These are phyloP conservation scores for Lumbricus terrestris DNA, from an alignment of 2,888 invertebrate species.

Conservation along the genomic window DNA sequence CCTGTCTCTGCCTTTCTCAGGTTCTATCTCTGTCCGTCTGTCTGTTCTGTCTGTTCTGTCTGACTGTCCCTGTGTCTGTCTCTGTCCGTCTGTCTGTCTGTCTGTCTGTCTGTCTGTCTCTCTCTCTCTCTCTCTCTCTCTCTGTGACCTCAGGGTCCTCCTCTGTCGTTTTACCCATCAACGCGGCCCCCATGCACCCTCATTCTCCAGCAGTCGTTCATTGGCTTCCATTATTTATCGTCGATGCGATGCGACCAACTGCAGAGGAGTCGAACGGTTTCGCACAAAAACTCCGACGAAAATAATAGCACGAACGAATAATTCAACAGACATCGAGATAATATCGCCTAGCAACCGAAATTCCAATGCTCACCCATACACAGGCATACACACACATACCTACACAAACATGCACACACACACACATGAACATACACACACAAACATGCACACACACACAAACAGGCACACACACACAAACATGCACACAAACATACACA, in stretches of 20 bases:
- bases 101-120: slow-evolving; percentile 6
- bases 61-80: neutral
- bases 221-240: neutral
- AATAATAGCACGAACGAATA: neutral
- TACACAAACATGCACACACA: neutral
- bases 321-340: neutral
- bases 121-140: slow-evolving; percentile 22
- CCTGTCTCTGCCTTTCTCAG: neutral
- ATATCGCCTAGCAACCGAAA: neutral
- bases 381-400: neutral
- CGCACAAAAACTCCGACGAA: neutral
- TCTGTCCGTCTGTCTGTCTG: neutral
- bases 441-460: no score
- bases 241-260: neutral
- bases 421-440: no score
- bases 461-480: no score
- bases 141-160: neutral
- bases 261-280: neutral
- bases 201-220: neutral
- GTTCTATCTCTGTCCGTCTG: neutral
- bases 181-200: neutral
- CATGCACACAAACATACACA: no score
- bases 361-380: neutral
- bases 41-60: neutral
- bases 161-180: slow-evolving; percentile 13